Base-by-base conservation (phyloP, 2,797 vertebrate species). In the Macrochelys suwanniensis region DNA sequence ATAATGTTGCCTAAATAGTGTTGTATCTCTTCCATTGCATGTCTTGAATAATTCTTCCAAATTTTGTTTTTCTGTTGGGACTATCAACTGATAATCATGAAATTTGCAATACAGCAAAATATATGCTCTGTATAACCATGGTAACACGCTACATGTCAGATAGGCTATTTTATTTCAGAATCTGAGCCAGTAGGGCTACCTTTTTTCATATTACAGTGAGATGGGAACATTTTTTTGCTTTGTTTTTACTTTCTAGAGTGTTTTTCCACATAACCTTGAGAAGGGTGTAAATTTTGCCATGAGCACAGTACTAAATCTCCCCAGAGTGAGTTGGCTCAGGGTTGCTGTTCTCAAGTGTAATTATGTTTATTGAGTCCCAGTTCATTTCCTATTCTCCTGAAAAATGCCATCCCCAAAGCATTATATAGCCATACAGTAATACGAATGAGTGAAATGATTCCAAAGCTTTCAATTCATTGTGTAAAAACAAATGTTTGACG, bases 261-360 rank as follows among this genome's bases (percentile, higher is more conserved):
- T 97, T 97, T 93, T 96, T 82, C 13, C 86, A 50, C 82, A 89
- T 94, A 96, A 96, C 85, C 95, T 96, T 95, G 82, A 95, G 95
- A 98, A 96, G 95, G 89, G 37, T 80, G 53, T 89, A 95, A 97
- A 90, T 97, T 97, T 95, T 96, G 89, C 91, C 87, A 92, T 88
- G 78, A 92, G 88, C 56, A 49, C 88, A 87, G n/a, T 56, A 89
- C 86, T 94, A 89, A 61, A 68, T 37, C 16, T 92, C 57, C 71
- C 51, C n/a, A 50, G 94, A 95, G 95, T 88, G 95, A 96, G 53
- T 11, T 94, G 78, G 76, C 80, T 92, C 85, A 74, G 93, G 96
- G 89, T 90, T 95, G 81, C 80, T 89, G 26, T 93, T 97, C 74
- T 96, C 85, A 85, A 94, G 91, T 96, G 90, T 95, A 96, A 95